Evolutionary conservation across 1,140 invertebrate species (phyloP).

Genomic region (Holotrichia oblita): DNA sequence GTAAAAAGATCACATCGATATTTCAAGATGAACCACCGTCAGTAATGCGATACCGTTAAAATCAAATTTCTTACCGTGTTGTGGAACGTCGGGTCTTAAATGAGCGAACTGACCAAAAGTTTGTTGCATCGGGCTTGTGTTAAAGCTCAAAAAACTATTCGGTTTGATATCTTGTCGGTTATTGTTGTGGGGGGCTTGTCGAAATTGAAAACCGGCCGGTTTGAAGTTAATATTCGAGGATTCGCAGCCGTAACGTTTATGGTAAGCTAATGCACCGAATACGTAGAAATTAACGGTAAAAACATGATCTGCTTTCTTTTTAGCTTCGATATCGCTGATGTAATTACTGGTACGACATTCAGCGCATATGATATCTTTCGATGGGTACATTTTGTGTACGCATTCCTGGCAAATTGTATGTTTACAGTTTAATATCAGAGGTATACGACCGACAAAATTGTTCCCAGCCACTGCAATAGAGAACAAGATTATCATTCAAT

Average conservation of each 20-base stretch:
- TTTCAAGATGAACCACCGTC: not conserved
- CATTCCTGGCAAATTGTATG: conserved; percentile 61
- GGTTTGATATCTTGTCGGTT: not conserved
- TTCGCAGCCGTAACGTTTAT: not conserved
- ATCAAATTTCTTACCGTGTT: conserved; percentile 12
- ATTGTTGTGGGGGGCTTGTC: not conserved
- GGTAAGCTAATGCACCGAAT: conserved; percentile 47
- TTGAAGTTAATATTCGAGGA: conserved; percentile 28
- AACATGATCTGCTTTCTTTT: conserved; percentile 40
- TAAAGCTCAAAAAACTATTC: conserved; percentile 7
- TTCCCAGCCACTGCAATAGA: conserved; percentile 49
- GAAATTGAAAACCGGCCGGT: conserved; percentile 27
- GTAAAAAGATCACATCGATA: not conserved
- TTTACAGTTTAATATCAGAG: conserved; percentile 61
- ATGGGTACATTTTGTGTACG: conserved; percentile 39
- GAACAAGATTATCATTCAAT: too few relatives aligned
- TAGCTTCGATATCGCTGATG: conserved; percentile 9
- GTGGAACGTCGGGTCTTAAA: not conserved
- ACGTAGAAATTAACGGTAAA: conserved; percentile 55
- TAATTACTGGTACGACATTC: conserved; percentile 34
- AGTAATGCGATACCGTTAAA: too few relatives aligned
- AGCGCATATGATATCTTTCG: conserved; percentile 43
- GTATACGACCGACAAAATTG: conserved; percentile 46
- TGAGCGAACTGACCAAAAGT: not conserved
- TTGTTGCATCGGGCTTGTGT: not conserved